These are phyloP conservation scores for Drosophila greeni DNA, from an alignment of 2,888 invertebrate genomes.

Conservation along the genomic window DNA sequence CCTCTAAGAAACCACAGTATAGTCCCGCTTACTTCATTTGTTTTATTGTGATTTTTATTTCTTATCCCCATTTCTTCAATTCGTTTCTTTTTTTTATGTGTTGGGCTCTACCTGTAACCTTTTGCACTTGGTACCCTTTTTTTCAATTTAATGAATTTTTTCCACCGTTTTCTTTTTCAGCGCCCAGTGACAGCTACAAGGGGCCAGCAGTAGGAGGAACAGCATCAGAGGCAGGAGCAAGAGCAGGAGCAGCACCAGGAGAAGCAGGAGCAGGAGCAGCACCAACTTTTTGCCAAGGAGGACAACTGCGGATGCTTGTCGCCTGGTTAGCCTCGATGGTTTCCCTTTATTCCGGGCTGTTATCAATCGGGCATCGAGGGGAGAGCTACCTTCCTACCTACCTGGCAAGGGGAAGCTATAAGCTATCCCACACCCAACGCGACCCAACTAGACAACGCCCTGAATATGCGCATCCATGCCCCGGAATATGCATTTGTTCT, in stretches of 20 bases:
- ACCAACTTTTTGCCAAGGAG: constrained; percentile 21
- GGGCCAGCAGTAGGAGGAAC: constrained; percentile 8
- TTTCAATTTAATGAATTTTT: constrained; percentile 70
- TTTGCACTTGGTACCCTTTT: constrained; percentile 77
- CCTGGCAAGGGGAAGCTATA: neutral
- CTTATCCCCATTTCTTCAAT: constrained; percentile 19
- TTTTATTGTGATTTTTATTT: constrained; percentile 52
- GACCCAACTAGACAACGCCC: constrained; percentile 52
- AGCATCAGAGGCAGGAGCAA: too few relatives aligned
- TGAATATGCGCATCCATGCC: constrained; percentile 45
- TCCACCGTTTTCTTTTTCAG: constrained; percentile 45
- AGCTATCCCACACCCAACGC: constrained; percentile 6
- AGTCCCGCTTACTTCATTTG: constrained; percentile 37
- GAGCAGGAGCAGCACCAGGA: constrained; percentile 26
- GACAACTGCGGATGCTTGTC: constrained; percentile 37
- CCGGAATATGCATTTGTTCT: constrained; percentile 49
- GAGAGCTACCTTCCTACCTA: neutral
- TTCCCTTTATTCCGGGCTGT: constrained; percentile 29
- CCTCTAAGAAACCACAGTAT: neutral
- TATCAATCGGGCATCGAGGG: constrained; percentile 39
- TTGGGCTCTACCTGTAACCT: constrained; percentile 74
- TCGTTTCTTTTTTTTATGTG: constrained; percentile 26
- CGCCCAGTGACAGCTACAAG: constrained; percentile 68
- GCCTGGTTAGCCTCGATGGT: constrained; percentile 17
- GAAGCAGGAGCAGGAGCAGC: constrained; percentile 36